phyloP scores from a whole-genome alignment of 2,113 vertebrate species.

The Colossoma macropomum region DNA sequence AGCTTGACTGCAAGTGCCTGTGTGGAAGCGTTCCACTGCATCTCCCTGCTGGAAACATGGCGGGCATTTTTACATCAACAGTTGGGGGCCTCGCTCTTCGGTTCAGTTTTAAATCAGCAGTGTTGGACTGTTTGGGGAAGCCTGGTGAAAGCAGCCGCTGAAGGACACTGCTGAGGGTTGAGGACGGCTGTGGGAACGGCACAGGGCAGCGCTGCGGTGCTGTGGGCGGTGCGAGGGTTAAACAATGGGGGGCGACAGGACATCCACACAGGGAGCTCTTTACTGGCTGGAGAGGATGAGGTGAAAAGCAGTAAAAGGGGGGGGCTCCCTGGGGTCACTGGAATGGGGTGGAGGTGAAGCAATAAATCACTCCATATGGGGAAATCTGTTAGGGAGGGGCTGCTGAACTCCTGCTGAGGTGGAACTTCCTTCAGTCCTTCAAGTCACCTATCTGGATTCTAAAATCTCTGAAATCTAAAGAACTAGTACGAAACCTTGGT shows the following conservation, averaged over 20 bases:
- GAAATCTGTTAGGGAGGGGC: constrained; percentile 64
- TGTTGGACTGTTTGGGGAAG: neutral
- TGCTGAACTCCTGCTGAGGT: constrained; percentile 47
- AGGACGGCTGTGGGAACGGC: constrained; percentile 35
- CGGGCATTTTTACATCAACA: constrained; percentile 7
- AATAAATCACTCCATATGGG: constrained; percentile 79
- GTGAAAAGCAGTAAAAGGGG: constrained; percentile 44
- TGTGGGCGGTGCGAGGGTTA: constrained; percentile 57
- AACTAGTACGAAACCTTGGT: too few species aligned
- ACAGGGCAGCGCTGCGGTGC: constrained; percentile 13
- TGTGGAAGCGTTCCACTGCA: constrained; percentile 12
- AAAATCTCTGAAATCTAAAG: too few species aligned
- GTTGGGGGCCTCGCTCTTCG: neutral
- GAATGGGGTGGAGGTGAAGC: constrained; percentile 62
- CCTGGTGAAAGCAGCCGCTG: neutral
- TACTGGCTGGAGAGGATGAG: constrained; percentile 45
- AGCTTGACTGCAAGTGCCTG: constrained; percentile 24
- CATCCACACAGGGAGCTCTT: constrained; percentile 56
- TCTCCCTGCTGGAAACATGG: constrained; percentile 9
- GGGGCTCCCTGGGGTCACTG: constrained; percentile 64
- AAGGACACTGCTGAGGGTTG: constrained; percentile 47
- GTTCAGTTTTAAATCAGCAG: constrained; percentile 4
- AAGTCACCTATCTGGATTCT: too few species aligned
- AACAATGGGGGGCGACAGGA: constrained; percentile 65
- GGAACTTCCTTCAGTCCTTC: constrained; percentile 65